These are phyloP conservation scores for Drosophila lacicola DNA, from an alignment of 2,888 invertebrate genomes.

Conservation along the genomic window DNA sequence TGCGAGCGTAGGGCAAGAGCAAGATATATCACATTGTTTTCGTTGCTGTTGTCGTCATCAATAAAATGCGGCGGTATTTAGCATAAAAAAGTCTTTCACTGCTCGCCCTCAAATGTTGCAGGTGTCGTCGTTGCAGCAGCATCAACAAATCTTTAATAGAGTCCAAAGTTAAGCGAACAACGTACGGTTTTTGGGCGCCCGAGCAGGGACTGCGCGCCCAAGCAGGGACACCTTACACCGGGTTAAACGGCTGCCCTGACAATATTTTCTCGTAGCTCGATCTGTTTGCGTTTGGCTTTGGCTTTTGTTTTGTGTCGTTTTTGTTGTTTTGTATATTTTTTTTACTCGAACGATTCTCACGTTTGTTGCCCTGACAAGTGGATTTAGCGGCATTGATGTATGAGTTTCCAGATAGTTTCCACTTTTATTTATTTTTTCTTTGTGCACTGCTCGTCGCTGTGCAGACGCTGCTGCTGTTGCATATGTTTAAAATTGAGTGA, in stretches of 20 bases:
- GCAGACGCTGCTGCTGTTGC: constrained; percentile 48
- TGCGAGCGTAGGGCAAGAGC: constrained; percentile 26
- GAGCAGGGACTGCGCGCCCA: constrained; percentile 11
- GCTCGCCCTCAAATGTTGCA: constrained; percentile 67
- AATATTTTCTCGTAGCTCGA: constrained; percentile 70
- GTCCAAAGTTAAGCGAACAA: constrained; percentile 34
- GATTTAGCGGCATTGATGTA: constrained; percentile 81
- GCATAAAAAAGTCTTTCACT: constrained; percentile 78
- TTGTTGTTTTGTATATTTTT: constrained; percentile 18
- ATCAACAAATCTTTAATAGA: constrained; percentile 65
- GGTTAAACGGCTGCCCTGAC: constrained; percentile 78
- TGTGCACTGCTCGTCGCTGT: constrained; percentile 10
- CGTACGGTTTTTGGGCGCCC: too few relatives aligned
- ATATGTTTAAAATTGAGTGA: constrained; percentile 73
- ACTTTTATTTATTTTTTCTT: constrained; percentile 33
- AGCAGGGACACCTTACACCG: constrained; percentile 25
- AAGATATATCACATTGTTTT: constrained; percentile 69
- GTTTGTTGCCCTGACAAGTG: constrained; percentile 78
- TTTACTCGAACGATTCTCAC: constrained; percentile 70
- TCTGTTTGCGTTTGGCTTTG: constrained; percentile 66
- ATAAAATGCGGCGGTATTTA: constrained; percentile 76
- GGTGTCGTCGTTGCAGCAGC: constrained; percentile 51
- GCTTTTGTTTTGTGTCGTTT: constrained; percentile 54
- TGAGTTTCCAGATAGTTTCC: constrained; percentile 73
- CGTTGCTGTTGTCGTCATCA: constrained; percentile 75